Evolutionary conservation across 2,113 vertebrate species (phyloP), one percentile per base, ranked within the genome.

Genomic region (Hemibagrus wyckioides): DNA sequence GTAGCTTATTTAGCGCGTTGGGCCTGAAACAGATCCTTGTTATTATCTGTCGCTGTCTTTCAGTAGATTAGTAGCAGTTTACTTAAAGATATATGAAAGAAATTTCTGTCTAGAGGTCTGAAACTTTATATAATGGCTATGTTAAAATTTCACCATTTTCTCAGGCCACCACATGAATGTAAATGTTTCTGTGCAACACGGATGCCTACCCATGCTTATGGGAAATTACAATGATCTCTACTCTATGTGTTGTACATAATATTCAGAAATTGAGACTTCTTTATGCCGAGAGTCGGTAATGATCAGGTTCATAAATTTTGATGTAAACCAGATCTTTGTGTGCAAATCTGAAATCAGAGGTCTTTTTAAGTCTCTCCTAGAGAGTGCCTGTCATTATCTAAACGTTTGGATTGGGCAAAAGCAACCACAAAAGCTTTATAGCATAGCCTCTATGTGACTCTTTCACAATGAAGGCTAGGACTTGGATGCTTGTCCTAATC

Each of bases 281-380:
- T 13, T 39, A 44, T 50, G 50, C 39, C 2, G 30, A 80, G 23
- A 69, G 44, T 59, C 59, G 39, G 63, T 82, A 73, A 82, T 67
- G 36, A 75, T 73, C 75, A 59, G 63, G 28, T 86, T 85, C 61
- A 25, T 87, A 73, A 67, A 77, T 73, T 71, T 54, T 80, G 84
- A 83, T 83, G 73, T 86, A 89, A 86, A 87, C 88, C 85, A 88
- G 87, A 89, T 89, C 79, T 44, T 41, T 76, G 73, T 88, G 84
- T 88, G 75, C 59, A 85, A 79, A 83, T 85, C 86, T 85, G 75
- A 88, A 88, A 76, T 91, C 90, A 85, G 87, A 91, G 48, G 67
- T 81, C 89, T 71, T 30, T 83, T 82, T 77, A 80, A 80, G 82
- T 54, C 79, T 86, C 41, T 89, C 52, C 82, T 75, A 48, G 67